Evolutionary conservation across 64 coral and sea anemone genomes (phyloP), one percentile per base, ranked within the genome.

Genomic region (Montipora sp.): DNA sequence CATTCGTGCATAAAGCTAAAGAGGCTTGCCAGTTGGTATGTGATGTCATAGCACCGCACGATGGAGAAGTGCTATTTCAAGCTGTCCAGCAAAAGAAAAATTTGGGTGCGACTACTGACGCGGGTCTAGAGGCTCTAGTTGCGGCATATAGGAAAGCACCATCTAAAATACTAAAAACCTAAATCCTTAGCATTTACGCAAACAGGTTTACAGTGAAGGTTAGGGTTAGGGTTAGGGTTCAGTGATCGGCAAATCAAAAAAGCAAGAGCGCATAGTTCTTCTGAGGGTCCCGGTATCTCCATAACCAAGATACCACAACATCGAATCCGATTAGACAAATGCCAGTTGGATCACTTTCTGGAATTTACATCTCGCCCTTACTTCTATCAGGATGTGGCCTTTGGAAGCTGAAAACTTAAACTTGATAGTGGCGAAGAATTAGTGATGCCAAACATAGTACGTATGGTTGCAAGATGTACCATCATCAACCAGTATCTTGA

Each of bases 301-400:
- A 18, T 60, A 2, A 45, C 48, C 13, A 93, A 87, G 44, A 77
- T 66, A 87, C 21, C 50, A 5, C 83, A 87, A 18, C 81, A 93
- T 67, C 84, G 91, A 15, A 46, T 93, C 48, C 73, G 83, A 87
- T 50, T 93, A 79, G 83, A 93, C 45, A 80, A 80, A 19, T 5
- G 15, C 15, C 86, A 95, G 93, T 80, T 94, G 0, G 79, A 94
- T 83, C 92, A 89, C 51, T 94, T 94, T 84, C 51, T 94, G n/a
- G 78, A 92, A 47, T 94, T 94, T 68, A 89, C 87, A 58, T 89
- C 19, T 47, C 67, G 78, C n/a, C 70, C 75, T 43, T 84, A 92
- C 66, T 92, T 88, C 63, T 75, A 89, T 73, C 92, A 89, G 77
- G 85, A 89, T 83, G 85, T 89, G 51, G 77, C 85, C 58, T 94